Percentiles rank a stretch among this genome's conserved stretches.
Evolutionary conservation across 2,888 invertebrate genomes (phyloP).

Genomic region (Aspidiotus rigidus): DNA sequence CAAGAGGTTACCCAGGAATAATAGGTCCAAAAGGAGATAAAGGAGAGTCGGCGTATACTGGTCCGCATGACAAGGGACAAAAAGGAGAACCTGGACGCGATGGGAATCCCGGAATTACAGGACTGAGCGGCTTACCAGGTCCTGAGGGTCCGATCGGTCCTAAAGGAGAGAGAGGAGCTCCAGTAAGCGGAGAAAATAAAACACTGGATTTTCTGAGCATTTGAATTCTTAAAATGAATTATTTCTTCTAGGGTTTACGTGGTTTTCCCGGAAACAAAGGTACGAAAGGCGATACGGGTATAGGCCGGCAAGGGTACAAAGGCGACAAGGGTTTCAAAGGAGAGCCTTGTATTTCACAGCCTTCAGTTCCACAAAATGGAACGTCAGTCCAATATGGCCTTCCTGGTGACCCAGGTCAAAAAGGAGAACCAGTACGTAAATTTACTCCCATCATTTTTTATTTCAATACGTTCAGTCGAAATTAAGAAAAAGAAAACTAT

Average conservation of each 20-base stretch:
- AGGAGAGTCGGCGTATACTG: slow-evolving; percentile 68
- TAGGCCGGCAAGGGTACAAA: slow-evolving; percentile 51
- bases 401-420: slow-evolving; percentile 41
- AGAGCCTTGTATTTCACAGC: slow-evolving; percentile 55
- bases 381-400: slow-evolving; percentile 11
- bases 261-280: slow-evolving; percentile 65
- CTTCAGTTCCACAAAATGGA: slow-evolving; percentile 39
- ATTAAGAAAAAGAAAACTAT: background rate
- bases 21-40: slow-evolving; percentile 48
- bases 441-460: too few relatives aligned
- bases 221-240: background rate
- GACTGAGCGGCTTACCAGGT: slow-evolving; percentile 56
- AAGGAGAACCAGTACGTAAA: slow-evolving; percentile 39
- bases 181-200: slow-evolving; percentile 44
- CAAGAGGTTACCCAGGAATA: slow-evolving; percentile 61
- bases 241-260: slow-evolving; percentile 51
- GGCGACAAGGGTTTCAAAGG: slow-evolving; percentile 61
- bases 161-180: slow-evolving; percentile 54
- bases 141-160: slow-evolving; percentile 51
- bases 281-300: slow-evolving; percentile 42
- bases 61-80: slow-evolving; percentile 64
- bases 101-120: slow-evolving; percentile 58
- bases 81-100: slow-evolving; percentile 75
- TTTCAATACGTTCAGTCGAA: too few relatives aligned
- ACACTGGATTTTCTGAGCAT: background rate